These are phyloP conservation scores for Sebastes dallii DNA, from an alignment of 2,797 vertebrate species.

Conservation along the genomic window DNA sequence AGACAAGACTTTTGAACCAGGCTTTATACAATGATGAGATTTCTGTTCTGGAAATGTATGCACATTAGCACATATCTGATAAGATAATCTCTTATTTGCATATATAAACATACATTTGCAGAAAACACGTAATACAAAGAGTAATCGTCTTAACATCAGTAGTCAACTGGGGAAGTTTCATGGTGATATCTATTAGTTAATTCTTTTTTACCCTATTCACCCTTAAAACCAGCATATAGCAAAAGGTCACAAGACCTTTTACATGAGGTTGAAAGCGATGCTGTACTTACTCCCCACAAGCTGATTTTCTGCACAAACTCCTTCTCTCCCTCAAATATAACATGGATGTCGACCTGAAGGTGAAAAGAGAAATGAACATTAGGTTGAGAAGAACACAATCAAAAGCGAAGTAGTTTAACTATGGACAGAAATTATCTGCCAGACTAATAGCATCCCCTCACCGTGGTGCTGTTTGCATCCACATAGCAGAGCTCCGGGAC, in stretches of 20 bases:
- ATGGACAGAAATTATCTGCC: background rate
- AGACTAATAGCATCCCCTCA: conserved; percentile 66
- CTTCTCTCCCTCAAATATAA: conserved; percentile 96
- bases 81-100: too few relatives aligned
- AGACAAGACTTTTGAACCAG: too few relatives aligned
- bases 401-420: background rate
- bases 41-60: too few relatives aligned
- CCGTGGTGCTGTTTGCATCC: conserved; percentile 93
- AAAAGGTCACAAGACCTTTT: background rate
- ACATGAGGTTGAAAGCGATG: background rate
- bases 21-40: too few relatives aligned
- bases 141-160: too few relatives aligned
- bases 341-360: conserved; percentile 89
- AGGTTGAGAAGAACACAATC: background rate
- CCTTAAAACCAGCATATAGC: background rate
- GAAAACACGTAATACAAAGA: too few relatives aligned
- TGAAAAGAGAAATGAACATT: conserved; percentile 30
- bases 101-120: too few relatives aligned
- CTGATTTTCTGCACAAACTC: conserved; percentile 92
- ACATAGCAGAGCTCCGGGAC: conserved; percentile 91
- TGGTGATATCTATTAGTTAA: too few relatives aligned
- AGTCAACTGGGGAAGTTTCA: too few relatives aligned
- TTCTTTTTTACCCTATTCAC: too few relatives aligned
- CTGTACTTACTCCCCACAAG: conserved; percentile 95
- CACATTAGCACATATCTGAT: too few relatives aligned